Conservation (phyloP, 2,888 invertebrate species). For the Andrena dorsata region DNA sequence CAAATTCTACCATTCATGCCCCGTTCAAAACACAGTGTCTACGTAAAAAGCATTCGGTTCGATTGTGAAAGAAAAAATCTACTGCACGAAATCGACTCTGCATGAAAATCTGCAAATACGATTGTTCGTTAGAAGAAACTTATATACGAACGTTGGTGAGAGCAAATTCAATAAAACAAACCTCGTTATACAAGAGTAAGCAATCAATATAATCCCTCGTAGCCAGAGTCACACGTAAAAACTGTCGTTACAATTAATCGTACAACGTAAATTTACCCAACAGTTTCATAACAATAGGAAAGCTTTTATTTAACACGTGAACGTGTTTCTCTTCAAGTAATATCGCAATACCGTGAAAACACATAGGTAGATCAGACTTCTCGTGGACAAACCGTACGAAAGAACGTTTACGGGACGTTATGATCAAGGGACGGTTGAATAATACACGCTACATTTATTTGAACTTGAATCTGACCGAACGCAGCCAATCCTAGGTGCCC, state of each 20-base stretch:
- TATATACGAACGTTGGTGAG: slow-evolving; percentile 41
- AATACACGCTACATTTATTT: slow-evolving; percentile 33
- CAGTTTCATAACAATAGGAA: slow-evolving; percentile 19
- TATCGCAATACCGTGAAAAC: neutral
- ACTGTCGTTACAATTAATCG: slow-evolving; percentile 15
- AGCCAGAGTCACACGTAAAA: slow-evolving; percentile 34
- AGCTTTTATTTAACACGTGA: slow-evolving; percentile 9
- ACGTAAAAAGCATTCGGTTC: neutral
- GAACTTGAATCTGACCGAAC: slow-evolving; percentile 32
- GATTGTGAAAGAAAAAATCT: neutral
- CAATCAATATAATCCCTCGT: slow-evolving; percentile 31
- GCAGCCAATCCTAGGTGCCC: slow-evolving; percentile 20
- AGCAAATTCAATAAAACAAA: slow-evolving; percentile 43
- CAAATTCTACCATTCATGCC: slow-evolving; percentile 24
- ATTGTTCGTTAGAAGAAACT: slow-evolving; percentile 35
- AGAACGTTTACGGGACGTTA: neutral
- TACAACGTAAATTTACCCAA: slow-evolving; percentile 37
- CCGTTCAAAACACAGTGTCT: neutral
- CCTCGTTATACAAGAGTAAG: slow-evolving; percentile 37
- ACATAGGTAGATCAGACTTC: neutral
- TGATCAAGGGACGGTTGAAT: slow-evolving; percentile 34
- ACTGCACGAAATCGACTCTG: neutral
- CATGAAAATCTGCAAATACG: neutral
- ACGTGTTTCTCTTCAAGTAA: neutral
- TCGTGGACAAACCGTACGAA: neutral